phyloP scores from a whole-genome alignment of 1,140 invertebrate species.

The Latrodectus geometricus region DNA sequence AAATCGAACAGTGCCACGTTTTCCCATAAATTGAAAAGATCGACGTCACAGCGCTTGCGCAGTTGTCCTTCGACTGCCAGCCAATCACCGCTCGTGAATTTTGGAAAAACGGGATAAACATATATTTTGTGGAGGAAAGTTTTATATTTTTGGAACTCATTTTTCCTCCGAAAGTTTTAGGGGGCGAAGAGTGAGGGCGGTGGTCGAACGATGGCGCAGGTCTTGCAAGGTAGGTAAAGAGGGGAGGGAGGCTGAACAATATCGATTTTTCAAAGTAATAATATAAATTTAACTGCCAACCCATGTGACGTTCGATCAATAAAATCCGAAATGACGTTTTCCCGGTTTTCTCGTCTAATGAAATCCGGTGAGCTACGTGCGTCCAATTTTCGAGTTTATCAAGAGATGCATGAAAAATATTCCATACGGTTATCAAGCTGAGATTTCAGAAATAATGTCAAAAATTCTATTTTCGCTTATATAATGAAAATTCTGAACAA shows the following conservation, averaged over 20 bases:
- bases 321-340: constrained; percentile 58
- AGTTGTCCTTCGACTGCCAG: not conserved
- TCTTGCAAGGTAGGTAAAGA: too few species aligned
- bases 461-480: too few species aligned
- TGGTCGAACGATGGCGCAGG: not conserved
- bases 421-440: not conserved
- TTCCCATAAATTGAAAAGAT: not conserved
- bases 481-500: too few species aligned
- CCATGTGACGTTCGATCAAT: constrained; percentile 59
- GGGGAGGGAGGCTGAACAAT: not conserved
- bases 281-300: constrained; percentile 60
- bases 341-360: constrained; percentile 35
- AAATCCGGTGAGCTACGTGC: constrained; percentile 23
- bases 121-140: not conserved
- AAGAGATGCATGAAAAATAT: not conserved
- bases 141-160: not conserved
- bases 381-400: not conserved
- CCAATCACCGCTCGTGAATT: not conserved
- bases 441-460: too few species aligned
- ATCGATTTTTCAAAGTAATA: constrained; percentile 59
- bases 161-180: not conserved
- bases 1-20: not conserved
- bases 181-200: not conserved
- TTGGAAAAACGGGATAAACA: not conserved
- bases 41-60: not conserved